These are phyloP conservation scores for Formica selysi DNA, from an alignment of 1,140 invertebrate genomes.

Conservation along the genomic window DNA sequence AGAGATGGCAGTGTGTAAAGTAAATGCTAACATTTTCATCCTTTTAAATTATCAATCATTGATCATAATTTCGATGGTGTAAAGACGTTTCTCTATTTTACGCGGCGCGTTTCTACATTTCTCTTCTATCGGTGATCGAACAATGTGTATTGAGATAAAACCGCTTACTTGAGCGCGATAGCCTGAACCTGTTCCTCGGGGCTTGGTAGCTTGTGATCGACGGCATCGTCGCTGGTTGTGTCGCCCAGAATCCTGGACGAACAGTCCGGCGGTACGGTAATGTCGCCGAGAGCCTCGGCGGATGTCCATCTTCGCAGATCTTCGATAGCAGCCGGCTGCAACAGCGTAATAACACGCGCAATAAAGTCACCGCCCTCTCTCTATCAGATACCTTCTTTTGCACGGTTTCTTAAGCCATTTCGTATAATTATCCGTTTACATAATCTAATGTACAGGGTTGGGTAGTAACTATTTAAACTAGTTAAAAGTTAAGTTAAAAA, in stretches of 20 bases:
- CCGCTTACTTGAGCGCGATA: conserved; percentile 91
- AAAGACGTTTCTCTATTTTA: conserved; percentile 49
- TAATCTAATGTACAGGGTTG: background rate
- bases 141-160: conserved; percentile 47
- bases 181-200: conserved; percentile 93
- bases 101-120: conserved; percentile 28
- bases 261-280: conserved; percentile 92
- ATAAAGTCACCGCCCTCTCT: conserved; percentile 31
- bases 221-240: conserved; percentile 89
- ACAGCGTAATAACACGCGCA: conserved; percentile 47
- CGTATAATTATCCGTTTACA: background rate
- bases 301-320: conserved; percentile 94
- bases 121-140: conserved; percentile 34
- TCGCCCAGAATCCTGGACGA: conserved; percentile 87
- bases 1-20: background rate
- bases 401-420: background rate
- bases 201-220: conserved; percentile 93
- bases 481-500: too few species aligned
- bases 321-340: conserved; percentile 92
- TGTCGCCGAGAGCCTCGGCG: conserved; percentile 92
- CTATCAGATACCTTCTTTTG: conserved; percentile 16
- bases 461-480: too few species aligned
- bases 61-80: background rate
- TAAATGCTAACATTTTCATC: background rate
- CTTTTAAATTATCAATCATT: conserved; percentile 25